Evolutionary conservation across 2,888 invertebrate species (phyloP).

Genomic region (Strigamia maritima): DNA sequence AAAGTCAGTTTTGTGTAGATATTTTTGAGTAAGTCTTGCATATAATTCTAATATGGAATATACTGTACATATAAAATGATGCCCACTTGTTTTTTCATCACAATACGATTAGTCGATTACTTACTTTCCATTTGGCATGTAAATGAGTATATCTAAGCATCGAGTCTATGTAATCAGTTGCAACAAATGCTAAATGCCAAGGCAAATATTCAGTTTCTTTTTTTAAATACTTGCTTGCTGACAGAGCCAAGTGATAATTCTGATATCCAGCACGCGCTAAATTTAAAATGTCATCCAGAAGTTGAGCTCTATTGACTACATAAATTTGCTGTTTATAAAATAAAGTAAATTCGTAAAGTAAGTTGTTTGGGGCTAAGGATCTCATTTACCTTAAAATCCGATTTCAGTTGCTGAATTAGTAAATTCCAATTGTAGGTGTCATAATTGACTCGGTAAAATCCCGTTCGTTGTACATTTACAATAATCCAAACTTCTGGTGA

Average conservation of each 20-base stretch:
- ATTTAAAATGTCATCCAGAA: constrained; percentile 23
- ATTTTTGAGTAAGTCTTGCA: not conserved
- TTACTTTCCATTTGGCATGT: not conserved
- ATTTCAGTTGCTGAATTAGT: constrained; percentile 44
- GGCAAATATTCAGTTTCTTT: not conserved
- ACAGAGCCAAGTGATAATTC: not conserved
- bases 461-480: constrained; percentile 45
- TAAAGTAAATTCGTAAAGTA: not conserved
- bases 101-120: not conserved
- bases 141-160: not conserved
- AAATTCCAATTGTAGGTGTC: constrained; percentile 51
- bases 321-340: constrained; percentile 12
- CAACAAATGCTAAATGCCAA: not conserved
- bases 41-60: not conserved
- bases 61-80: not conserved
- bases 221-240: not conserved
- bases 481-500: constrained; percentile 40
- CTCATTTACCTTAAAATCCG: constrained; percentile 45
- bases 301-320: constrained; percentile 15
- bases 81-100: too few species aligned
- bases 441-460: constrained; percentile 53
- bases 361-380: not conserved
- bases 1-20: not conserved
- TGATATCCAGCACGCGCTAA: constrained; percentile 13
- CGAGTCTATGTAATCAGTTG: not conserved